Base-by-base conservation (phyloP, 2,888 invertebrate genomes). In the Physocephala rufipes region DNA sequence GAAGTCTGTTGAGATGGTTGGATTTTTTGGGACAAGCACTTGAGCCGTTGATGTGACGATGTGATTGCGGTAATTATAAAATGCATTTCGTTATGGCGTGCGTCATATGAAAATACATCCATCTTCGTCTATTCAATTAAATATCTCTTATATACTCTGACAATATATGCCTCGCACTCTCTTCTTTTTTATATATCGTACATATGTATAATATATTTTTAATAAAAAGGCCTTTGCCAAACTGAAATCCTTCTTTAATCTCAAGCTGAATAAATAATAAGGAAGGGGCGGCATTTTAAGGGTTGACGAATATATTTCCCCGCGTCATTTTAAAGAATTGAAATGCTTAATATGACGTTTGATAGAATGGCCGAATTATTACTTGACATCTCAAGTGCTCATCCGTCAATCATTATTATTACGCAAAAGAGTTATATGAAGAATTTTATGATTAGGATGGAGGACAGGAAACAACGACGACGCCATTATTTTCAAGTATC, bases 301-400 rank as follows among this genome's bases (percentile, higher is more conserved):
- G 61, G 68, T 62, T 68, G 62, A 68, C 62, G 67, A 61, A 67
- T 28, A 28, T 45, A 59, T 36, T 36, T 4, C 36, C 9, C 36
- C 9, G 36, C 36, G 4, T 36, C 9, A 36, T 36, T 36, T 4
- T 36, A 9, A 36, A 7, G 36, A 9, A 36, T 36, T 36, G 36
- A 7, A 4, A 36, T 36, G 36, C 36, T 36, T 36, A 7, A 36
- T 36, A 58, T 47, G 30, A 61, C 47, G 59, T 24, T 45, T 24
- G 67, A 58, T 59, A 59, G 24, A 61, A 67, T 67, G 61, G 47
- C 49, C 36, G 49, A 49, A 59, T 61, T 47, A 19, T 68, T 62
- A 71, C 75, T 72, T 76, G 76, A 75, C 75, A 76, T 76, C 73
- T 78, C 75, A 75, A 77, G 76, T 77, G 74, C 74, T 69, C 70